Evolutionary conservation across 2,888 invertebrate genomes (phyloP).

Genomic region (Leptura quadrifasciata): DNA sequence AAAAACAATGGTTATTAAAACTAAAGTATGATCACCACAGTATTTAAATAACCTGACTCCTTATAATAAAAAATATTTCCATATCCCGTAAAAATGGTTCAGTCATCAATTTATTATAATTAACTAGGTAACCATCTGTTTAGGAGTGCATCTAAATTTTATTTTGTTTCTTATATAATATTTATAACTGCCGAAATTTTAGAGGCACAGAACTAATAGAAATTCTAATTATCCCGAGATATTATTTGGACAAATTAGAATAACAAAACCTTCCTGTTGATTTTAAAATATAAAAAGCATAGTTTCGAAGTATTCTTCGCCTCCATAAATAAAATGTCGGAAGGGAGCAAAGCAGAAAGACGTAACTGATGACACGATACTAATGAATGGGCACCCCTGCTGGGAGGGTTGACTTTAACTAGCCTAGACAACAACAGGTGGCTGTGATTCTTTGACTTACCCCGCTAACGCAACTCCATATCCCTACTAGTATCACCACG

Average conservation of each 20-base stretch:
- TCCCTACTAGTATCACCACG: slow-evolving; percentile 74
- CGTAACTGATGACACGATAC: slow-evolving; percentile 17
- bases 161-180: not conserved
- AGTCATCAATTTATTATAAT: not conserved
- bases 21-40: too few species aligned
- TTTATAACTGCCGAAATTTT: not conserved
- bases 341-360: slow-evolving; percentile 13
- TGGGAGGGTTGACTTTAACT: slow-evolving; percentile 21
- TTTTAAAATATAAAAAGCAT: slow-evolving; percentile 11
- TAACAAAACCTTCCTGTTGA: slow-evolving; percentile 42
- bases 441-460: slow-evolving; percentile 69
- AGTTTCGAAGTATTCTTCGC: not conserved
- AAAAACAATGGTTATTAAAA: too few species aligned
- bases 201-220: not conserved
- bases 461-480: slow-evolving; percentile 73
- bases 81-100: too few species aligned
- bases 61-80: too few species aligned
- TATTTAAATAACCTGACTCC: too few species aligned
- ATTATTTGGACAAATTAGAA: slow-evolving; percentile 46
- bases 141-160: not conserved
- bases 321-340: slow-evolving; percentile 28
- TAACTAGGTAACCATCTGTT: not conserved
- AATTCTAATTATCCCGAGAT: slow-evolving; percentile 35
- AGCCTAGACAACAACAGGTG: slow-evolving; percentile 35
- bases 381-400: slow-evolving; percentile 31